Evolutionary conservation across 2,113 vertebrate genomes (phyloP).

Genomic region (Lutjanus erythropterus): DNA sequence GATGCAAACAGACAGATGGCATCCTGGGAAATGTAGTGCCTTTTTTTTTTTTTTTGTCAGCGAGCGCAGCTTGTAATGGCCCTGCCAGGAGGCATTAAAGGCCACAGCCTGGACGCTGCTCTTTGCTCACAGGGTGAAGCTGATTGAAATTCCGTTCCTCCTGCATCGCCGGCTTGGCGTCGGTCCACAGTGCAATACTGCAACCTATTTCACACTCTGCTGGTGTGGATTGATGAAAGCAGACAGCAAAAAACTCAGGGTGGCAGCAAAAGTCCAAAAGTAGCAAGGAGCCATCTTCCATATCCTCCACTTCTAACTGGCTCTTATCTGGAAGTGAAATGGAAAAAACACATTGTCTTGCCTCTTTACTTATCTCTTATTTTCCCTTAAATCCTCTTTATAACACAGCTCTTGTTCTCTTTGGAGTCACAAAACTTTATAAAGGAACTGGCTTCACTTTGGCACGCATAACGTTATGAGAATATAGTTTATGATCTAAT

Average conservation of each 20-base stretch:
- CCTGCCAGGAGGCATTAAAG: slow-evolving; percentile 46
- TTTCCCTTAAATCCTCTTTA: background rate
- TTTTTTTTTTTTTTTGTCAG: too few relatives aligned
- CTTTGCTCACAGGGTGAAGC: slow-evolving; percentile 46
- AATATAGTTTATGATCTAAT: too few relatives aligned
- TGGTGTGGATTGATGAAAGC: slow-evolving; percentile 38
- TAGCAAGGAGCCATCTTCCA: background rate
- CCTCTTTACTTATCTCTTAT: background rate
- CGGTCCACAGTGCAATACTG: slow-evolving; percentile 13
- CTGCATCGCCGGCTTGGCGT: slow-evolving; percentile 4
- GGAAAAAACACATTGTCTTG: background rate
- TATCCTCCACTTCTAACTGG: background rate
- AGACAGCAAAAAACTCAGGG: slow-evolving; percentile 13
- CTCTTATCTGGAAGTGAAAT: background rate
- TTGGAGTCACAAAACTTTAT: background rate
- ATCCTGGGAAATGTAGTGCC: slow-evolving; percentile 62
- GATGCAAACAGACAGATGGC: slow-evolving; percentile 39
- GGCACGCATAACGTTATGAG: too few relatives aligned
- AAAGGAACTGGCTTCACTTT: too few relatives aligned
- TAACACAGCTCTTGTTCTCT: background rate
- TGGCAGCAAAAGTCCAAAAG: slow-evolving; percentile 40
- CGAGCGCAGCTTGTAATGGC: background rate
- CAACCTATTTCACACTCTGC: slow-evolving; percentile 61
- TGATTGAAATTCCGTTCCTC: slow-evolving; percentile 64
- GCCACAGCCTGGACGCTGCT: slow-evolving; percentile 30